These are phyloP conservation scores for Brachynemurus nebulosus DNA, from an alignment of 2,888 invertebrate genomes.

Conservation along the genomic window DNA sequence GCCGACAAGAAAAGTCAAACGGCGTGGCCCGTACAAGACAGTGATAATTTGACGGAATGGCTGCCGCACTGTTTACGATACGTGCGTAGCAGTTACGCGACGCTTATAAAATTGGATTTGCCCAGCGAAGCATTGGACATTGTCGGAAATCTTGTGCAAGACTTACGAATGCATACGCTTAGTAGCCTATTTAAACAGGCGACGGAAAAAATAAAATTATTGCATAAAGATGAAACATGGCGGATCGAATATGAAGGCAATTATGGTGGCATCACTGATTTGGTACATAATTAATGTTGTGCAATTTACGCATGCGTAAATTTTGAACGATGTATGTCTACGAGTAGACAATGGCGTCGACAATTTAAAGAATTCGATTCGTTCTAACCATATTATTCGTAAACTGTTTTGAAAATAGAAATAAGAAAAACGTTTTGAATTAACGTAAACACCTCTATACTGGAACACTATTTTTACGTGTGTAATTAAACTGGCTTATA, in stretches of 20 bases:
- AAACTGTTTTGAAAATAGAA: not conserved
- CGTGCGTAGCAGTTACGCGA: constrained; percentile 66
- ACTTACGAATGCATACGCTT: constrained; percentile 77
- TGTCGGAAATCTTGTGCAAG: constrained; percentile 71
- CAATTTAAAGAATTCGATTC: not conserved
- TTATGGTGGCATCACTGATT: constrained; percentile 71
- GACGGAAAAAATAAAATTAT: constrained; percentile 56
- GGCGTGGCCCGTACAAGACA: constrained; percentile 39
- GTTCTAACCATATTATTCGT: not conserved
- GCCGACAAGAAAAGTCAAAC: constrained; percentile 33
- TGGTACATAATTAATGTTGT: constrained; percentile 37
- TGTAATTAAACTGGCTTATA: too few species aligned
- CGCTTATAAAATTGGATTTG: constrained; percentile 69
- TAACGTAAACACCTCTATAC: too few species aligned
- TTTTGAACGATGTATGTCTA: not conserved
- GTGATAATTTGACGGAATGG: constrained; percentile 47
- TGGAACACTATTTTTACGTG: too few species aligned
- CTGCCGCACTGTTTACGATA: constrained; percentile 68
- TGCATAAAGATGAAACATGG: constrained; percentile 72
- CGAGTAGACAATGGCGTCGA: not conserved
- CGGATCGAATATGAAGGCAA: constrained; percentile 69
- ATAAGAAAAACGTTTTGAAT: too few species aligned
- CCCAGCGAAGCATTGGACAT: constrained; percentile 79
- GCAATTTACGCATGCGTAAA: not conserved
- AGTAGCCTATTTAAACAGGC: constrained; percentile 73